These are phyloP conservation scores for Panulirus ornatus DNA, from an alignment of 1,140 invertebrate species.

Conservation along the genomic window DNA sequence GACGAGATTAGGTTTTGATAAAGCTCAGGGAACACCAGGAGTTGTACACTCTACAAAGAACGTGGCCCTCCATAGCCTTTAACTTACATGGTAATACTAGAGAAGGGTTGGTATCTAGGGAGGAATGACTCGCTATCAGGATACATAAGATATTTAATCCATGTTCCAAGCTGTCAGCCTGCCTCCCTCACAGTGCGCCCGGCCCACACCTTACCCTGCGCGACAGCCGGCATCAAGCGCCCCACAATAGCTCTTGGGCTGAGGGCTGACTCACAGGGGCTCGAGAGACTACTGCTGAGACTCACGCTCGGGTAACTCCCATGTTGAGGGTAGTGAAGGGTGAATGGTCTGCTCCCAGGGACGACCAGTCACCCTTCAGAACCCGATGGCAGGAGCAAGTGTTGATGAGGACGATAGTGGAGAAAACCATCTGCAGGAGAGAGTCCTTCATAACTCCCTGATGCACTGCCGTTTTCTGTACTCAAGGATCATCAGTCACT, in stretches of 20 bases:
- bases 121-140: not conserved
- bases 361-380: not conserved
- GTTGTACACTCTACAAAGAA: too few relatives aligned
- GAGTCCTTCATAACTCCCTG: too few relatives aligned
- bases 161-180: not conserved
- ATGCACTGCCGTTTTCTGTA: too few relatives aligned
- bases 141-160: not conserved
- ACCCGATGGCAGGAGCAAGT: not conserved
- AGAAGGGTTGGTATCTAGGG: not conserved
- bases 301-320: not conserved
- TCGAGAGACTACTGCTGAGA: not conserved
- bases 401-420: not conserved
- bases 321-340: not conserved
- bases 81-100: constrained; percentile 15
- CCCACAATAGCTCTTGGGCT: not conserved
- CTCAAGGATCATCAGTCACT: too few relatives aligned
- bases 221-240: not conserved
- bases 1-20: too few relatives aligned
- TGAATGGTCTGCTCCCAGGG: not conserved
- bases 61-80: too few relatives aligned
- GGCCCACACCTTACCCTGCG: not conserved
- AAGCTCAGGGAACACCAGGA: too few relatives aligned
- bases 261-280: not conserved
- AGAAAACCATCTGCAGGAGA: too few relatives aligned
- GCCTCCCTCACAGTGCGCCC: not conserved